Percentiles rank a stretch among this genome's conserved stretches.
phyloP scores from a whole-genome alignment of 2,888 invertebrate genomes.

The Syrista parreyssii region DNA sequence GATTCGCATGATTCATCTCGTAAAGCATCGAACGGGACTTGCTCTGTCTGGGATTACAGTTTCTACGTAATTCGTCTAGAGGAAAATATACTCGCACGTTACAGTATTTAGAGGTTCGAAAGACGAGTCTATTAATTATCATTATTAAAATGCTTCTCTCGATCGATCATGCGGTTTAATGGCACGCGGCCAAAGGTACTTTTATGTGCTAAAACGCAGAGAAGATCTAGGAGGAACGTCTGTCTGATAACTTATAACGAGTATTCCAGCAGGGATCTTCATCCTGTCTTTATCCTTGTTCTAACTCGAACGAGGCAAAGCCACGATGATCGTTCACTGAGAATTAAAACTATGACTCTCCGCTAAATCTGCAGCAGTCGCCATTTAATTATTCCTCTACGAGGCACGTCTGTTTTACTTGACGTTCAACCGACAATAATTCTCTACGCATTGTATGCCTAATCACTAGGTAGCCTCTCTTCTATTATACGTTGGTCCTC shows the following conservation, averaged over 20 bases:
- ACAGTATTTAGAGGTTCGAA: neutral
- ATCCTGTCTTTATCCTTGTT: neutral
- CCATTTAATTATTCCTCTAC: conserved; percentile 2
- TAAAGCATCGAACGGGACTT: neutral
- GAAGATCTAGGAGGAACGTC: neutral
- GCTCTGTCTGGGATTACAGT: neutral
- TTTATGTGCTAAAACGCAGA: neutral
- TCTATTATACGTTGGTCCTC: conserved; percentile 13
- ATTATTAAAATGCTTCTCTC: neutral
- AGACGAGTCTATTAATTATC: neutral
- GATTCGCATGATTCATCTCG: neutral
- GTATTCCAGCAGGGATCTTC: neutral
- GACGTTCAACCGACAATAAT: conserved; percentile 4
- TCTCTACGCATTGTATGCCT: conserved; percentile 36
- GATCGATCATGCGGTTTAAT: neutral
- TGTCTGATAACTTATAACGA: neutral
- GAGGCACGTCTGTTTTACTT: neutral
- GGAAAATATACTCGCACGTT: neutral
- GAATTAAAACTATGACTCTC: neutral
- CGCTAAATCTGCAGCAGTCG: neutral
- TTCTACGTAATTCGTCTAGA: neutral
- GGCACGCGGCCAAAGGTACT: neutral
- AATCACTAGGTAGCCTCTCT: conserved; percentile 60
- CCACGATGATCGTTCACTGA: neutral
- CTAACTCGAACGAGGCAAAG: neutral